Conservation (phyloP, 2,113 vertebrate genomes). For the Thermophis baileyi region DNA sequence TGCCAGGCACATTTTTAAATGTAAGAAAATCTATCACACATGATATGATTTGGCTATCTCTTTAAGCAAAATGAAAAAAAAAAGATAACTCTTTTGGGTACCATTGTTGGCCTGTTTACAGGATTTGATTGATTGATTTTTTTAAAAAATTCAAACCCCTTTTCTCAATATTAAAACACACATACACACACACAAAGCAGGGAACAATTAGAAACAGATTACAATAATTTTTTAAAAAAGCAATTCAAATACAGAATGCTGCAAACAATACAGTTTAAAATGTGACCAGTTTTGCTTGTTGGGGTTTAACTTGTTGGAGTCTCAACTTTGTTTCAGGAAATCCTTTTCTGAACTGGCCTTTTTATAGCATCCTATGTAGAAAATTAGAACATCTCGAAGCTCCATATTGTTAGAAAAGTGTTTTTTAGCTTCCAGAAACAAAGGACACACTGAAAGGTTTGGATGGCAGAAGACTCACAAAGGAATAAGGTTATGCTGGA, state of each 20-base stretch:
- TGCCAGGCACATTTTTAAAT: not conserved
- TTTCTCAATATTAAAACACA: not conserved
- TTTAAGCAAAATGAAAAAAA: not conserved
- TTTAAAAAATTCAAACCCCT: not conserved
- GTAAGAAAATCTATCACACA: constrained; percentile 4
- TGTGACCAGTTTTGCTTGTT: not conserved
- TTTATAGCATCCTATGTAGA: not conserved
- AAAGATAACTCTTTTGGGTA: not conserved
- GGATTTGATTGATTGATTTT: not conserved
- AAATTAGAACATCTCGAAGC: not conserved
- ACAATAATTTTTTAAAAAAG: not conserved
- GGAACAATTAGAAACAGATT: not conserved
- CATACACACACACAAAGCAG: not conserved
- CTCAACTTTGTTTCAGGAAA: not conserved
- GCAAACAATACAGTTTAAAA: not conserved
- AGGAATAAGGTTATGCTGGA: not conserved
- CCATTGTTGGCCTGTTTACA: not conserved
- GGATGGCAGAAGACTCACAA: not conserved
- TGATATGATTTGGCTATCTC: not conserved
- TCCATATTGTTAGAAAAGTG: not conserved
- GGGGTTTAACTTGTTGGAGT: not conserved
- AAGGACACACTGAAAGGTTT: not conserved
- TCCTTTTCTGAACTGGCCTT: not conserved
- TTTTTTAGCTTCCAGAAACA: not conserved
- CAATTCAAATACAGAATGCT: not conserved